Evolutionary conservation across 1,140 invertebrate species (phyloP).

Genomic region (Cotesia chilonis): DNA sequence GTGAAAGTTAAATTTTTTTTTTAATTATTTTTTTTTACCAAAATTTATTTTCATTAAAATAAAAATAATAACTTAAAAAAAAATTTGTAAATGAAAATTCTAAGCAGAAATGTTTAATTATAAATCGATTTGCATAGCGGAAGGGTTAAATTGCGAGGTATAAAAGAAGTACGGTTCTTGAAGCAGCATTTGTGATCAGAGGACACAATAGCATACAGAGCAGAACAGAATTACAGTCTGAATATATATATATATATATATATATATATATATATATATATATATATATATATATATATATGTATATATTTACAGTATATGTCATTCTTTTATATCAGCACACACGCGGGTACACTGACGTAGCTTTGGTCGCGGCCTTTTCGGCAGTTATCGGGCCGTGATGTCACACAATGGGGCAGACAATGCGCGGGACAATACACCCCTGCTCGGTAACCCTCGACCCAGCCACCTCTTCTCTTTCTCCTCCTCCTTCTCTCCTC

Average conservation of each 20-base stretch:
- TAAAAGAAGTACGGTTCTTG: no score
- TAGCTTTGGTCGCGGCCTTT: slow-evolving; percentile 61
- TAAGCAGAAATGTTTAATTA: neutral
- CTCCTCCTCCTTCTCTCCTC: neutral
- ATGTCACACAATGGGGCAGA: slow-evolving; percentile 67
- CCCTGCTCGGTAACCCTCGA: slow-evolving; percentile 55
- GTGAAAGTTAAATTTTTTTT: no score
- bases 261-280: no score
- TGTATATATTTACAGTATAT: slow-evolving; percentile 33
- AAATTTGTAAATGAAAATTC: neutral
- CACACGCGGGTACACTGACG: slow-evolving; percentile 44
- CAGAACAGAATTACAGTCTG: no score
- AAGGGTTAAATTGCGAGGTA: neutral
- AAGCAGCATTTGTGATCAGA: neutral
- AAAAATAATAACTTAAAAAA: no score
- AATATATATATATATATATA: slow-evolving; percentile 8
- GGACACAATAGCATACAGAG: neutral
- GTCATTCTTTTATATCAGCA: slow-evolving; percentile 53
- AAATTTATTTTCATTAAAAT: no score
- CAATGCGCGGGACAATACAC: slow-evolving; percentile 65
- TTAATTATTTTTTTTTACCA: no score
- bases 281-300: no score
- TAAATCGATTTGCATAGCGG: slow-evolving; percentile 1
- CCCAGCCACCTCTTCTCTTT: no score
- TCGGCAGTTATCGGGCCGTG: slow-evolving; percentile 67